Evolutionary conservation across 2,113 vertebrate genomes (phyloP).

Genomic region (Plecturocebus donacophilus): DNA sequence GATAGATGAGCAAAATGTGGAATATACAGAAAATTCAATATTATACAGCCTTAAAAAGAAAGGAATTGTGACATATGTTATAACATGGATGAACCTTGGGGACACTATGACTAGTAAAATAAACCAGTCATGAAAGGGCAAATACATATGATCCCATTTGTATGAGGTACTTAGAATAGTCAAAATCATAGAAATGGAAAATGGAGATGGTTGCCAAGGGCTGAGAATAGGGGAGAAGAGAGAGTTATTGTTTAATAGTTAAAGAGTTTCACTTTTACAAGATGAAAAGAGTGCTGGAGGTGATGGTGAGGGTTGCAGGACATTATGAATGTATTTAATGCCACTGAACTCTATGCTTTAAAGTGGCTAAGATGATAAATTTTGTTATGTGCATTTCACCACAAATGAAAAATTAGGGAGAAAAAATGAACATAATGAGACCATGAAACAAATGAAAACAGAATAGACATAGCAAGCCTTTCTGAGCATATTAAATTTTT

Average conservation of each 20-base stretch:
- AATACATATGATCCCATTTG: background rate
- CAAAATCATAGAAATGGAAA: background rate
- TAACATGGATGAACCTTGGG: background rate
- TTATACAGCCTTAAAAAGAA: background rate
- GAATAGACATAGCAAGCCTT: background rate
- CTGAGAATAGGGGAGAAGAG: background rate
- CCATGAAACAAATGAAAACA: background rate
- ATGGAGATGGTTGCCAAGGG: background rate
- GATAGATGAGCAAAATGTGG: background rate
- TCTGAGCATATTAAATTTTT: background rate
- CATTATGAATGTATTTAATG: background rate
- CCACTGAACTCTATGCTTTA: background rate
- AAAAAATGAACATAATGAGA: background rate
- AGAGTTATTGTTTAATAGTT: background rate
- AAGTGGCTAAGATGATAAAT: background rate
- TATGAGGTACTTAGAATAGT: background rate
- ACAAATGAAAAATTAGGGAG: background rate
- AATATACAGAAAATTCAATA: background rate
- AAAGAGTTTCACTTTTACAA: background rate
- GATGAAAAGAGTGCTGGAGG: background rate
- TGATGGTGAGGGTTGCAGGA: background rate
- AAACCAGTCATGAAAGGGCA: background rate
- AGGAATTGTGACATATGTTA: background rate
- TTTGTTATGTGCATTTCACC: background rate
- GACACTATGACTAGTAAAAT: background rate